Percentiles rank a stretch among this genome's conserved stretches.
These are phyloP conservation scores for Amniataba percoides DNA, from an alignment of 2,797 vertebrate genomes.

Conservation along the genomic window DNA sequence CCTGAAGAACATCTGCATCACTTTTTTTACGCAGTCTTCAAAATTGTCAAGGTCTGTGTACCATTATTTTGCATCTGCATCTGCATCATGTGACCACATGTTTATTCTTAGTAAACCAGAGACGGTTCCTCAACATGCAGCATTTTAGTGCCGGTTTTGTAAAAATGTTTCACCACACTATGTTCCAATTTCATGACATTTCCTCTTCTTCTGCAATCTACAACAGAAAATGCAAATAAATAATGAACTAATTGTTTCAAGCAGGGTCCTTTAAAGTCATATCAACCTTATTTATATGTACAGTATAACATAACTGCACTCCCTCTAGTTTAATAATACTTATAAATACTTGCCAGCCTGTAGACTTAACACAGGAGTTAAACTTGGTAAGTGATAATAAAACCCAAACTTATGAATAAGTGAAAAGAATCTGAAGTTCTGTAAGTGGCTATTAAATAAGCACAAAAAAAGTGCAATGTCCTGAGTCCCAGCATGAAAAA, in stretches of 20 bases:
- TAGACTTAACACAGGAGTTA: background rate
- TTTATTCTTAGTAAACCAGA: background rate
- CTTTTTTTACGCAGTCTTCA: background rate
- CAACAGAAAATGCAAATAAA: background rate
- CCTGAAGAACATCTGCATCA: conserved; percentile 46
- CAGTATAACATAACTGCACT: no score
- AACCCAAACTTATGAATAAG: background rate
- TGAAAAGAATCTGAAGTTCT: conserved; percentile 23
- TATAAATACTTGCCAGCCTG: background rate
- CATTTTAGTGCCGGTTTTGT: background rate
- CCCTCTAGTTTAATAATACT: background rate
- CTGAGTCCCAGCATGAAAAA: conserved; percentile 37
- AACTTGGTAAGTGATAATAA: background rate
- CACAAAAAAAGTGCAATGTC: conserved; percentile 26
- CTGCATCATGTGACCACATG: no score
- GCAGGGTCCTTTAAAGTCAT: background rate
- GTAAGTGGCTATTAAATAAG: conserved; percentile 21
- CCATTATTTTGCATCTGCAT: background rate
- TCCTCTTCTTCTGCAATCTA: background rate
- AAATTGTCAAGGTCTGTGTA: conserved; percentile 12
- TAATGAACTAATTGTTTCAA: background rate
- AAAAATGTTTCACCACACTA: background rate
- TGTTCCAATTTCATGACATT: background rate
- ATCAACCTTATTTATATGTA: background rate
- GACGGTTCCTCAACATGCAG: background rate